Percentiles rank a stretch among this genome's conserved stretches.
Conservation (phyloP, 64 coral and sea anemone genomes). For the Trachythela sp. region DNA sequence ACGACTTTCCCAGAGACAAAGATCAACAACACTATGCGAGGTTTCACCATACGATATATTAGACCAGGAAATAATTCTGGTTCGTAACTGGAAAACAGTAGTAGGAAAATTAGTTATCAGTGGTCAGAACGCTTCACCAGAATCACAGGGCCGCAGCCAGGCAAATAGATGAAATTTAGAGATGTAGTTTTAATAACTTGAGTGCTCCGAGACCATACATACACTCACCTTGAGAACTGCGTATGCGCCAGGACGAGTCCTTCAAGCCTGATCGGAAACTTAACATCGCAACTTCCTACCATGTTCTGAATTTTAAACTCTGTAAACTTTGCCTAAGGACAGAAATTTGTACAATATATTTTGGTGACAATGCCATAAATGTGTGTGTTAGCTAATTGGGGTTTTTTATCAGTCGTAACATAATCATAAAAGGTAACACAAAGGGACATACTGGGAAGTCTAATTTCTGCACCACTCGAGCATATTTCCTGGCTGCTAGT, state of each 20-base stretch:
- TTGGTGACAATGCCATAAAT: too few relatives aligned
- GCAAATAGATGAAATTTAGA: too few relatives aligned
- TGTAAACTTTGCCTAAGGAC: conserved; percentile 87
- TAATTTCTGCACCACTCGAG: conserved; percentile 97
- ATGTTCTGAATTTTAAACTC: conserved; percentile 99
- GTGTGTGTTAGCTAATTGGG: too few relatives aligned
- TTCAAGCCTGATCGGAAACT: conserved; percentile 92
- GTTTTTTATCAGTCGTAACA: not conserved
- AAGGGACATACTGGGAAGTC: conserved; percentile 78
- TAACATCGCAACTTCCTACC: conserved; percentile 99
- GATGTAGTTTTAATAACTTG: not conserved
- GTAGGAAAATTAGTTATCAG: not conserved
- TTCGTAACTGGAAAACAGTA: conserved; percentile 72
- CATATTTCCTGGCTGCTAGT: conserved; percentile 98
- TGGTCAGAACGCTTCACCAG: not conserved
- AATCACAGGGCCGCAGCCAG: too few relatives aligned
- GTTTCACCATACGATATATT: conserved; percentile 98
- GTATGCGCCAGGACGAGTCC: conserved; percentile 88
- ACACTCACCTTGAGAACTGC: conserved; percentile 81
- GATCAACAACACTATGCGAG: conserved; percentile 86
- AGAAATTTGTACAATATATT: not conserved
- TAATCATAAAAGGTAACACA: not conserved
- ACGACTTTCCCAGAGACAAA: conserved; percentile 99
- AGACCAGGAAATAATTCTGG: conserved; percentile 94
- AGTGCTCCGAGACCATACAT: not conserved